Conservation (phyloP, 2,113 vertebrate species). For the Anoura caudifer region DNA sequence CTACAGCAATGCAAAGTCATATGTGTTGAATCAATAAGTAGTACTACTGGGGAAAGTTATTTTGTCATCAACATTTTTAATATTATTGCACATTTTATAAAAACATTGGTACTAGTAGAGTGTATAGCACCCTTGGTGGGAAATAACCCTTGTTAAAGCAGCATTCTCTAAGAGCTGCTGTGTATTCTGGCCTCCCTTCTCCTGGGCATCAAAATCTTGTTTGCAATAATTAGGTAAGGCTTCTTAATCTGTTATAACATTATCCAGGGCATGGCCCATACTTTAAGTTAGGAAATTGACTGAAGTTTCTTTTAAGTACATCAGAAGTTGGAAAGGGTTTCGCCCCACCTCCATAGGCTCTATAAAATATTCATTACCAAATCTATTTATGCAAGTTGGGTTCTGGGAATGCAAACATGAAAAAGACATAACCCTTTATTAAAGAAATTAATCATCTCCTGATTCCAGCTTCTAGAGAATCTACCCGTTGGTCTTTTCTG, state of each 20-base stretch:
- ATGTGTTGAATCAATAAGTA: conserved; percentile 12
- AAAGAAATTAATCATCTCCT: neutral
- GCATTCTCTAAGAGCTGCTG: neutral
- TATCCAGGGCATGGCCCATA: neutral
- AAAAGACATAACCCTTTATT: neutral
- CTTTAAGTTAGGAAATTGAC: neutral
- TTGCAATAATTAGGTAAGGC: neutral
- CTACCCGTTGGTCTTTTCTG: neutral
- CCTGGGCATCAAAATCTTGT: neutral
- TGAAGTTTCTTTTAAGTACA: neutral
- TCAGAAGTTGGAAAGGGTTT: conserved; percentile 1
- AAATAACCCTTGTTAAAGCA: neutral
- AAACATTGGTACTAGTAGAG: neutral
- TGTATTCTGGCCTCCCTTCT: neutral
- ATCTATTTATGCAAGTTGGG: neutral
- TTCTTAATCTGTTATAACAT: neutral
- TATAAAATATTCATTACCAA: neutral
- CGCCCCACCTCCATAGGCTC: neutral
- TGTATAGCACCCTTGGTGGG: neutral
- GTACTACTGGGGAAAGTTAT: neutral
- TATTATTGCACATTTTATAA: neutral
- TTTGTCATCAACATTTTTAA: neutral
- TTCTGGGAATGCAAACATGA: neutral
- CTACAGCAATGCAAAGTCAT: neutral
- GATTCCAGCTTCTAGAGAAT: neutral